Conservation (phyloP, 2,797 vertebrate species). For the Chelonia mydas region DNA sequence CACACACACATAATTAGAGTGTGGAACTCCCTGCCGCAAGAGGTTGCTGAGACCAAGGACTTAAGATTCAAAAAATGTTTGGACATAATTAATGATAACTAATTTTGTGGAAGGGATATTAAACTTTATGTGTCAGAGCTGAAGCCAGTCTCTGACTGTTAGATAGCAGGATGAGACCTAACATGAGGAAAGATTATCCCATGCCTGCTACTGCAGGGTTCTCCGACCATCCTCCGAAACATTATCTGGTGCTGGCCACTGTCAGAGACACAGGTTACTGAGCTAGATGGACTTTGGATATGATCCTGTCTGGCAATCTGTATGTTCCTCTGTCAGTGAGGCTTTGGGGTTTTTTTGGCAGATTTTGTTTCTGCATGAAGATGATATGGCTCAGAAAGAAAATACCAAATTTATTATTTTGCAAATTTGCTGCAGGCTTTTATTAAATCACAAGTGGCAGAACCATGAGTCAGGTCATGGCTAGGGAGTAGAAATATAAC, state of each 20-base stretch:
- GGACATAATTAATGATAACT: background rate
- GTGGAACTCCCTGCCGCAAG: background rate
- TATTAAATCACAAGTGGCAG: conserved; percentile 6
- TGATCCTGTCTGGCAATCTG: background rate
- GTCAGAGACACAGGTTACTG: background rate
- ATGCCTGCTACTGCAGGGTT: background rate
- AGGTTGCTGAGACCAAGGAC: background rate
- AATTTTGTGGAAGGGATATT: background rate
- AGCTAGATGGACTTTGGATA: background rate
- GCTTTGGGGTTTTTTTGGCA: background rate
- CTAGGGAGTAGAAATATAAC: background rate
- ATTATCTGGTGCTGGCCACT: background rate
- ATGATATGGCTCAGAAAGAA: background rate
- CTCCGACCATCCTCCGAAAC: background rate
- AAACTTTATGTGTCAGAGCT: background rate
- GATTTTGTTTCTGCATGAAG: background rate
- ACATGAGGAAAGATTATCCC: background rate
- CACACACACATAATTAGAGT: background rate
- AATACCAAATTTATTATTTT: background rate
- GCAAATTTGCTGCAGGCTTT: background rate
- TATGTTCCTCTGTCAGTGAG: background rate
- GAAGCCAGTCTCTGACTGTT: background rate
- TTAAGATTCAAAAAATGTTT: background rate
- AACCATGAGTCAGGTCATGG: conserved; percentile 6
- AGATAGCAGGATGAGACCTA: background rate